Conservation (phyloP, 2,797 vertebrate species). For the Tarsius wallacei region DNA sequence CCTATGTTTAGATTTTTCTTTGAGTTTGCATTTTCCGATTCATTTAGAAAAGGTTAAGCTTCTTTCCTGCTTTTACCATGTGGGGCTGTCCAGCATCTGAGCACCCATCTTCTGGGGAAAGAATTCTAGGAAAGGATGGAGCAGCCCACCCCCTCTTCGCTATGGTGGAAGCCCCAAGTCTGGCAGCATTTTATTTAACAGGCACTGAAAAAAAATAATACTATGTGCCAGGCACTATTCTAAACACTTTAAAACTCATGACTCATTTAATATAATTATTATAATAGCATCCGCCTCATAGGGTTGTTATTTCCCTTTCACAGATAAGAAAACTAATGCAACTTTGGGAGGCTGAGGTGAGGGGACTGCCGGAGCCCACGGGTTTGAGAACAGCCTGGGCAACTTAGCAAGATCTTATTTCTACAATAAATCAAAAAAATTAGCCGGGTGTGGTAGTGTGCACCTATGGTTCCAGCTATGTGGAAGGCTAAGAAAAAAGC, state of each 20-base stretch:
- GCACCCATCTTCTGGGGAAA: neutral
- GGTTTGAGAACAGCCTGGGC: too few relatives aligned
- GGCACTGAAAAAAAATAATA: neutral
- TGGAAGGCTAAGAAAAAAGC: too few relatives aligned
- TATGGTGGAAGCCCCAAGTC: neutral
- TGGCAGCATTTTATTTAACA: neutral
- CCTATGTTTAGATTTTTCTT: constrained; percentile 1
- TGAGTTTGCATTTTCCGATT: neutral
- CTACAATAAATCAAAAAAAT: too few relatives aligned
- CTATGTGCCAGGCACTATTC: neutral
- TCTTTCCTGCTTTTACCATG: too few relatives aligned
- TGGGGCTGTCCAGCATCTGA: neutral
- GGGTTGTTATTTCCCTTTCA: neutral
- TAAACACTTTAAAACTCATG: neutral
- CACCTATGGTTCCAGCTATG: too few relatives aligned
- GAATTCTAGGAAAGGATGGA: neutral
- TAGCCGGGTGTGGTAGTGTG: too few relatives aligned
- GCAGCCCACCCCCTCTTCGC: neutral
- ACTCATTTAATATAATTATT: neutral
- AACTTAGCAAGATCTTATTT: too few relatives aligned
- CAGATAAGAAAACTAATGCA: neutral
- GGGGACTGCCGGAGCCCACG: too few relatives aligned
- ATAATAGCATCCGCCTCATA: neutral
- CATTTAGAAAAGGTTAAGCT: neutral
- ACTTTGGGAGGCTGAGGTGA: too few relatives aligned